These are phyloP conservation scores for Chaenocephalus aceratus DNA, from an alignment of 2,113 vertebrate species.

Conservation along the genomic window DNA sequence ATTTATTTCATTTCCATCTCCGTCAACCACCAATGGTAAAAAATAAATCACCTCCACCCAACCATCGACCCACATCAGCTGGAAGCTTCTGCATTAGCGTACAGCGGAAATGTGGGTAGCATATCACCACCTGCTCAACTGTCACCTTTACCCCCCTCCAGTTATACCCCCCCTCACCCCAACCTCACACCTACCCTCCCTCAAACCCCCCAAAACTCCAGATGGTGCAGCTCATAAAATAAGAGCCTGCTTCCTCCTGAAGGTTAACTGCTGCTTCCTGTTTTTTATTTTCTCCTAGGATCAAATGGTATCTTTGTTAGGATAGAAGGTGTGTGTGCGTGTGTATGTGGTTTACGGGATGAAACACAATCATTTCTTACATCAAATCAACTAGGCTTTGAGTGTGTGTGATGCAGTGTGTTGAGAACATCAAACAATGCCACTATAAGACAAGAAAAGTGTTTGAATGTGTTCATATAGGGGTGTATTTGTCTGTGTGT, in stretches of 20 bases:
- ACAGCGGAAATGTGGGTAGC: background rate
- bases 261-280: slow-evolving; percentile 36
- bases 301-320: slow-evolving; percentile 29
- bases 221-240: slow-evolving; percentile 32
- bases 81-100: background rate
- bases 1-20: slow-evolving; percentile 4
- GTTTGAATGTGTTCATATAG: background rate
- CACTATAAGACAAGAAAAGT: background rate
- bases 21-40: background rate
- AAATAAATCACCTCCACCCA: slow-evolving; percentile 11
- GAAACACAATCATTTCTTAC: slow-evolving; percentile 5
- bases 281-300: slow-evolving; percentile 14
- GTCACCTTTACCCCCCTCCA: background rate
- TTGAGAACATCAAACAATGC: slow-evolving; percentile 6
- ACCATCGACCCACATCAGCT: background rate
- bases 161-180: background rate
- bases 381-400: slow-evolving; percentile 16
- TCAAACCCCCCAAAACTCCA: background rate
- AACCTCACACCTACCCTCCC: slow-evolving; percentile 1
- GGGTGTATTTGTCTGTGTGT: background rate
- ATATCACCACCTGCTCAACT: slow-evolving; percentile 12
- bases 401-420: background rate
- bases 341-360: background rate
- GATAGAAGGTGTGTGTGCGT: background rate
- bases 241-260: slow-evolving; percentile 18